Evolutionary conservation across 1,140 invertebrate genomes (phyloP), one percentile per base, ranked within the genome.

Genomic region (Belonocnema kinseyi): DNA sequence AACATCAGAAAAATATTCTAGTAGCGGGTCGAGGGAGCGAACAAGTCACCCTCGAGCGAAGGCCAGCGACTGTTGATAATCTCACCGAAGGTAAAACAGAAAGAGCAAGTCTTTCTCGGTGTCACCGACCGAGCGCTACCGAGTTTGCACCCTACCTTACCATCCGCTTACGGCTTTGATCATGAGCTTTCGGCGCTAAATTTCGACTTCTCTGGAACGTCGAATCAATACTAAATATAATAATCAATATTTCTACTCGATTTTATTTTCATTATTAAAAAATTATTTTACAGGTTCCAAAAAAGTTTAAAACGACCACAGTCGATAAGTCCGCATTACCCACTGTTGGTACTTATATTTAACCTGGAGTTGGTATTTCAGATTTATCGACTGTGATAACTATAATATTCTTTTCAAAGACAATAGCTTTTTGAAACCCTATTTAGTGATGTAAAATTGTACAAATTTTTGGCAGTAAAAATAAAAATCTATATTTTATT

Each of bases 41-140:
- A 86, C 86, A 85, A 82, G 88, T 88, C 86, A 88, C 88, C 85
- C 89, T 91, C 89, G 89, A 88, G 83, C 88, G 90, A 89, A 87
- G 90, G 83, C 89, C 90, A 89, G 90, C 90, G 80, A 92, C 92
- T 81, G 89, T 92, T 85, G 91, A 92, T 92, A 92, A 91, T 88
- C 91, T 92, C 85, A 89, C 89, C 86, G 89, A 92, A 92, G 92
- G 92, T 92, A 92, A 92, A 90, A 87, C 83, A 89, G 84, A 85
- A 88, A 85, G 83, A 80, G 73, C 80, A 78, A 81, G 81, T 72
- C 78, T 80, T 46, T 19, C 17, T 66, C 81, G 74, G 79, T 40
- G 72, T 81, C 80, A 82, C 85, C 84, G 88, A 88, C 82, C 85
- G 86, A 85, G 80, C 80, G 83, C 86, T 85, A 85, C 85, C 86